Conservation (phyloP, 2,113 vertebrate genomes). For the Takifugu bimaculatus region DNA sequence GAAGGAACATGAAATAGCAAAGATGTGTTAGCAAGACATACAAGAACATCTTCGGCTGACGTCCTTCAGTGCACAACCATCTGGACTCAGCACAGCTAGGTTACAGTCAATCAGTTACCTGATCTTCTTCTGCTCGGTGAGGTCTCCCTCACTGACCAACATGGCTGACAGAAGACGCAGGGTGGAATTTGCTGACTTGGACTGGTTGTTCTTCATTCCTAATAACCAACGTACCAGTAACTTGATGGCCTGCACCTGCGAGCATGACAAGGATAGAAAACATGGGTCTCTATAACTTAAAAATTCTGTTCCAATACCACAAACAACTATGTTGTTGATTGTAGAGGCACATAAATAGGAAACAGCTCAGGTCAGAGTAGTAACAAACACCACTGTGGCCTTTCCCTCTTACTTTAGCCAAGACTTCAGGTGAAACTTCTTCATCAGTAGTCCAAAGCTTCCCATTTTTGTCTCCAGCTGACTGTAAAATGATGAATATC, state of each 20-base stretch:
- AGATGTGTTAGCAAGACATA: not conserved
- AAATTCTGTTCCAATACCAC: no score
- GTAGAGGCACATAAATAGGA: not conserved
- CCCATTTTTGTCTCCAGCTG: conserved; percentile 94
- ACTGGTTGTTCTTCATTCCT: conserved; percentile 99
- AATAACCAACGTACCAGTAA: conserved; percentile 94
- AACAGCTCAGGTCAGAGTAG: not conserved
- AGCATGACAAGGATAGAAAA: conserved; percentile 1
- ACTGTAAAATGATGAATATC: conserved; percentile 67
- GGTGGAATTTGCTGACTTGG: conserved; percentile 96
- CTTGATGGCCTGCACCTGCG: conserved; percentile 96
- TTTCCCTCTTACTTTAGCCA: conserved; percentile 84
- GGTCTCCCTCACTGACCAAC: conserved; percentile 96
- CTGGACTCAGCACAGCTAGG: not conserved
- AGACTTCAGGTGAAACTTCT: conserved; percentile 94
- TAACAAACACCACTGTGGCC: not conserved
- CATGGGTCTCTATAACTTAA: not conserved
- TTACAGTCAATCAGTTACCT: conserved; percentile 72
- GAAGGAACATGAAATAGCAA: conserved; percentile 5
- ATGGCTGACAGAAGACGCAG: conserved; percentile 94
- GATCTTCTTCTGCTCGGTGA: conserved; percentile 98
- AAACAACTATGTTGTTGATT: not conserved
- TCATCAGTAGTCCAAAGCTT: conserved; percentile 97
- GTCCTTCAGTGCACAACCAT: not conserved
- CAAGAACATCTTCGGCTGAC: not conserved